Conservation (phyloP, 2,888 invertebrate species). For the Mactromeris polynyma region DNA sequence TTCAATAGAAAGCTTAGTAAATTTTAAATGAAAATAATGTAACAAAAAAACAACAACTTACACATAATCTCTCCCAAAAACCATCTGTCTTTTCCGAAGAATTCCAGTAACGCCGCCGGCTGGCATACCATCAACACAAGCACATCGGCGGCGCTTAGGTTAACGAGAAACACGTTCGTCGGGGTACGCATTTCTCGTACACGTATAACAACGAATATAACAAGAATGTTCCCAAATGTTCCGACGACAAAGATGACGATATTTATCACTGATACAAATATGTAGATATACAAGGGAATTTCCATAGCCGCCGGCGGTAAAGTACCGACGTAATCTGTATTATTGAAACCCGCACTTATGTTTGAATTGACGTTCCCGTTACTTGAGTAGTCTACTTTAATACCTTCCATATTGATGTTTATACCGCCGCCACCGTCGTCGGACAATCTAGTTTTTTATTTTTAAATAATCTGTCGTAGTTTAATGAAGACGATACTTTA, state of each 20-base stretch:
- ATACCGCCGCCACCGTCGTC: background rate
- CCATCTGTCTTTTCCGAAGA: slow-evolving; percentile 96
- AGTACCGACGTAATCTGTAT: background rate
- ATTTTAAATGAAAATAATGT: background rate
- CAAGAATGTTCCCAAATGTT: slow-evolving; percentile 96
- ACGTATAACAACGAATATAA: slow-evolving; percentile 96
- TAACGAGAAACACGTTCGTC: slow-evolving; percentile 97
- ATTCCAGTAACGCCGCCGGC: slow-evolving; percentile 96
- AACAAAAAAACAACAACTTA: slow-evolving; percentile 90
- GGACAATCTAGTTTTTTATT: no score
- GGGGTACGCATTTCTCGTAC: slow-evolving; percentile 98
- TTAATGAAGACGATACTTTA: no score
- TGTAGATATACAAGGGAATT: slow-evolving; percentile 91
- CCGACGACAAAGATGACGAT: slow-evolving; percentile 95
- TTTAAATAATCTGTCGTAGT: no score
- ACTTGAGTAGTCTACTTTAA: background rate
- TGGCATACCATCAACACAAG: slow-evolving; percentile 96
- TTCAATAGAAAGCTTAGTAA: no score
- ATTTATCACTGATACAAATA: slow-evolving; percentile 95
- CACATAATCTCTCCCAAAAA: slow-evolving; percentile 96
- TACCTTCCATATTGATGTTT: background rate
- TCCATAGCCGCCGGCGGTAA: background rate
- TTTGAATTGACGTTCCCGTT: background rate
- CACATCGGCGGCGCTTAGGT: slow-evolving; percentile 96
- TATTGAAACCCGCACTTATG: background rate